phyloP scores from a whole-genome alignment of 2,888 invertebrate genomes.

The Diaperis boleti region DNA sequence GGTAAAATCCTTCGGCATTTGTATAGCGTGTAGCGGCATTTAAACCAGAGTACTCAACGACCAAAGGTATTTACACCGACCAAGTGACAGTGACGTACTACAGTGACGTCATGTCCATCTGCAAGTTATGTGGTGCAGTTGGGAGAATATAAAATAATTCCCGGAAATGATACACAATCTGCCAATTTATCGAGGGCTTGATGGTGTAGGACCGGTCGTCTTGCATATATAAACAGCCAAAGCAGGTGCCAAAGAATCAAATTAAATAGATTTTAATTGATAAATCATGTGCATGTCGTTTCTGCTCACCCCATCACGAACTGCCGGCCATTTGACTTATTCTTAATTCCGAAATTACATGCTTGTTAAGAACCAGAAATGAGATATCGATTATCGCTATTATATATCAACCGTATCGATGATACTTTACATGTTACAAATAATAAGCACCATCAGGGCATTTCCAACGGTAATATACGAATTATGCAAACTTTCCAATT shows the following conservation, averaged over 20 bases:
- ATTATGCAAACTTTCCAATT: too few species aligned
- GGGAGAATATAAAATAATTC: constrained; percentile 48
- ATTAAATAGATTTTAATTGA: constrained; percentile 39
- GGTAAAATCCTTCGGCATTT: constrained; percentile 7
- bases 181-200: constrained; percentile 46
- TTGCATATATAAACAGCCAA: constrained; percentile 37
- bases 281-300: constrained; percentile 30
- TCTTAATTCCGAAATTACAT: background rate
- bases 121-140: constrained; percentile 47
- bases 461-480: background rate
- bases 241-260: constrained; percentile 36
- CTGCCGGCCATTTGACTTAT: constrained; percentile 7
- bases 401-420: background rate
- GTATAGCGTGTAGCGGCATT: constrained; percentile 28
- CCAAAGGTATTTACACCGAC: constrained; percentile 6
- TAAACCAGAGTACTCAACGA: constrained; percentile 24
- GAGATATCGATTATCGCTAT: constrained; percentile 9
- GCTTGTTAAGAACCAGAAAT: constrained; percentile 6
- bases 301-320: constrained; percentile 3
- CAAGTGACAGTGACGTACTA: constrained; percentile 49
- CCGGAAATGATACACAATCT: constrained; percentile 53
- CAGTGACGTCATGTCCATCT: constrained; percentile 51
- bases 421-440: background rate
- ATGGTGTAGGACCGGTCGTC: constrained; percentile 32
- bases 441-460: background rate